Conservation (phyloP, 2,888 invertebrate genomes). For the Habrosyne pyritoides region DNA sequence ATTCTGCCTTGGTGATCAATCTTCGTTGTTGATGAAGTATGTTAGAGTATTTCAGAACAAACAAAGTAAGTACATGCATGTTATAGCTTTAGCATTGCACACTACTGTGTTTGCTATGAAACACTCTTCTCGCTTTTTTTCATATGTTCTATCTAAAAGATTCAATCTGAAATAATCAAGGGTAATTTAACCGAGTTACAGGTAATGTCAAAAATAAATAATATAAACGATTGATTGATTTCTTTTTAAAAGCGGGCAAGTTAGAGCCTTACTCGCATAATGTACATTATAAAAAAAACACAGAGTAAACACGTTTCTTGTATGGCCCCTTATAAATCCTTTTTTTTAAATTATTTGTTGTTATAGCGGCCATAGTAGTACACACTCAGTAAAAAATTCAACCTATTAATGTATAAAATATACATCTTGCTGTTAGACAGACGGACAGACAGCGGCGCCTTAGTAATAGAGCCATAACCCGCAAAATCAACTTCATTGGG, state of each 20-base stretch:
- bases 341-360: no score
- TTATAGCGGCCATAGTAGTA: no score
- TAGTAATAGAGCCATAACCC: no score
- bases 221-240: not conserved
- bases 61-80: conserved; percentile 84
- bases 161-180: conserved; percentile 15
- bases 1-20: conserved; percentile 28
- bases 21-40: conserved; percentile 26
- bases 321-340: no score
- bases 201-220: no score
- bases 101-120: conserved; percentile 82
- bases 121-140: conserved; percentile 52
- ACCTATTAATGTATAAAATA: no score
- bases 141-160: conserved; percentile 6
- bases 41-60: conserved; percentile 76
- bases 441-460: no score
- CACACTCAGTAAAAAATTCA: no score
- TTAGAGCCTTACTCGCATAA: not conserved
- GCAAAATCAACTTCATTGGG: no score
- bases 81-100: conserved; percentile 79
- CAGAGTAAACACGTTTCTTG: no score
- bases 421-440: no score
- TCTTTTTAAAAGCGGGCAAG: not conserved
- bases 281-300: not conserved
- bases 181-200: not conserved